Base-by-base conservation (phyloP, 1,140 invertebrate species). In the Diorhabda carinulata region DNA sequence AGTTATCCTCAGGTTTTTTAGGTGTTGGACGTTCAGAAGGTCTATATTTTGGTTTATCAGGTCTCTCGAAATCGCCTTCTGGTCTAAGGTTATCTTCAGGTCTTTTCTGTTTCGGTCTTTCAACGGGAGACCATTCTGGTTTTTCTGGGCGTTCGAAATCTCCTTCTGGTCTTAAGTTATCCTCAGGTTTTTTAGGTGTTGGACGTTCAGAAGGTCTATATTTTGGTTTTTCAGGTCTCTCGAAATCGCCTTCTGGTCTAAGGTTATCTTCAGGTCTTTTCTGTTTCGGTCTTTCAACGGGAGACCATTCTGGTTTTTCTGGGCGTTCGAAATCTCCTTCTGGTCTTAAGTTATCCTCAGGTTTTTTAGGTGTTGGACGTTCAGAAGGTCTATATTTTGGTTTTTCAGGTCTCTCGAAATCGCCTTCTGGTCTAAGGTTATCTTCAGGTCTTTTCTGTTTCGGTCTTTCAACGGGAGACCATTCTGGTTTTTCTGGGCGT, bases 191-290 rank as follows among this genome's bases (percentile, higher is more conserved):
- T 5, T 84, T 82, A 42, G 87, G 84, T 69, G 81, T 83, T 64
- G 85, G 82, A 73, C 86, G 81, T 76, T 88, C 87, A 4, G 82
- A 85, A 72, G 83, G 84, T 52, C 76, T 74, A 73, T 81, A 84
- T 62, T 80, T 79, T 10, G 81, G 81, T 58, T 81, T 81, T 71
- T 83, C 82, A 2, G 80, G 84, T 73, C 78, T 78, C 74, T 84
- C 83, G 73, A 88, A 87, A n/a, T 85, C 82, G 9, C 88, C 89
- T 80, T 87, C 87, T 69, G 85, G 83, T 73, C 80, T 83, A 9
- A 89, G 79, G 76, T 91, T 89, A 79, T 91, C 87, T 74, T 85
- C 81, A 61, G 86, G 86, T 73, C 81, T 86, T 45, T 83, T 84
- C 41, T 67, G 58, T 70, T 59, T 87, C 85, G 6, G 83, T 72